Evolutionary conservation across 2,797 vertebrate genomes (phyloP).

Genomic region (Hyperoplus immaculatus): DNA sequence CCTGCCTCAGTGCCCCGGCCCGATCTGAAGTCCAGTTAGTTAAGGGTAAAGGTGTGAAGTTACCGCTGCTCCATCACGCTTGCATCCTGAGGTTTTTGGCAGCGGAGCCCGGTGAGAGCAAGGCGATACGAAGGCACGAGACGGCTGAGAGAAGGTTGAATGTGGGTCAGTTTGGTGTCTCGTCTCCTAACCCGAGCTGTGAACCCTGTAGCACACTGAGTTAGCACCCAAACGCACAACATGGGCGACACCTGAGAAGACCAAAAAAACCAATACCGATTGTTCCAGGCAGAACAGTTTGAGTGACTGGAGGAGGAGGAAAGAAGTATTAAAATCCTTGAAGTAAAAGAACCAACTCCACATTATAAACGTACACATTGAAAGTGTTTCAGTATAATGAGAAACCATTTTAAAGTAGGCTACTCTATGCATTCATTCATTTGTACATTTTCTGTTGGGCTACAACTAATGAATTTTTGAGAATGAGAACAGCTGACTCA

Average conservation of each 20-base stretch:
- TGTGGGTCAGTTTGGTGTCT: constrained; percentile 40
- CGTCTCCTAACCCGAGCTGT: constrained; percentile 14
- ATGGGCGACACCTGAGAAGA: neutral
- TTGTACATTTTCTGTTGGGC: too few relatives aligned
- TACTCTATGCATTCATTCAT: too few relatives aligned
- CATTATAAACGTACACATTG: too few relatives aligned
- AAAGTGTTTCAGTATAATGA: too few relatives aligned
- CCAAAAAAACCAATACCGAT: neutral
- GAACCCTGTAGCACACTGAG: neutral
- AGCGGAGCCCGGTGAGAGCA: constrained; percentile 37
- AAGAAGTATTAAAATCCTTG: too few relatives aligned
- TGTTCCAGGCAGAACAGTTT: neutral
- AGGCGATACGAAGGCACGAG: constrained; percentile 48
- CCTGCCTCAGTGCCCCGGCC: constrained; percentile 15
- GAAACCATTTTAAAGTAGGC: too few relatives aligned
- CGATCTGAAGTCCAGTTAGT: constrained; percentile 40
- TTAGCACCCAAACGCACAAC: neutral
- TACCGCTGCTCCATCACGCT: constrained; percentile 66
- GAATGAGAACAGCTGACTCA: too few relatives aligned
- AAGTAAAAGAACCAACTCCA: too few relatives aligned
- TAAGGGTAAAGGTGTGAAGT: constrained; percentile 72
- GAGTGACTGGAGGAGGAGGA: neutral
- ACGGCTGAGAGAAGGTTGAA: neutral
- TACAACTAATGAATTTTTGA: too few relatives aligned
- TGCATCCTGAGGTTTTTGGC: constrained; percentile 66